These are phyloP conservation scores for Brenthis hecate DNA, from an alignment of 2,888 invertebrate species.

Conservation along the genomic window DNA sequence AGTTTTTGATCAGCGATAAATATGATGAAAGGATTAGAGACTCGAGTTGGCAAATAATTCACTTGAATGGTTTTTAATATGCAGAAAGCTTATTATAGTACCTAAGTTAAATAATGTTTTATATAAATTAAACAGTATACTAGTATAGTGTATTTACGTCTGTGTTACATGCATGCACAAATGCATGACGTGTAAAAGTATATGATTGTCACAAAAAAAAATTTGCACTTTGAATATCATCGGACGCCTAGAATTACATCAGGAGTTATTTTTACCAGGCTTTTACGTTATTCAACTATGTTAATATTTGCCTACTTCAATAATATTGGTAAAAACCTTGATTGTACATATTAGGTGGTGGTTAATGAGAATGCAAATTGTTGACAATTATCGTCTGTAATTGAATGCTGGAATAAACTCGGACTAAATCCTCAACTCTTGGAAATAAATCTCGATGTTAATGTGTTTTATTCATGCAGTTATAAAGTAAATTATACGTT, in stretches of 20 bases:
- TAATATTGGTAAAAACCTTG: constrained; percentile 27
- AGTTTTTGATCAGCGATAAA: too few relatives aligned
- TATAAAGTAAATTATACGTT: constrained; percentile 16
- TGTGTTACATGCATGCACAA: background rate
- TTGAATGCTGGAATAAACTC: constrained; percentile 20
- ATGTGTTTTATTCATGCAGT: constrained; percentile 23
- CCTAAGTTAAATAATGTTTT: too few relatives aligned
- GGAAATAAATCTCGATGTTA: constrained; percentile 32
- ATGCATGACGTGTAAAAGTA: constrained; percentile 1
- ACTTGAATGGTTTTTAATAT: too few relatives aligned
- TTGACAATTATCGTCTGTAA: constrained; percentile 24
- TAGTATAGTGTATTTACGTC: too few relatives aligned
- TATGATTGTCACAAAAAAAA: constrained; percentile 9
- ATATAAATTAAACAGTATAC: too few relatives aligned
- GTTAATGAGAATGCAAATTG: constrained; percentile 31
- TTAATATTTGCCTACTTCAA: constrained; percentile 21
- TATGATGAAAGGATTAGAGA: too few relatives aligned
- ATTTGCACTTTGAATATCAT: background rate
- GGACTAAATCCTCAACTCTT: constrained; percentile 25
- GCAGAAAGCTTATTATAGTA: too few relatives aligned
- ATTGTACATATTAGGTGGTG: constrained; percentile 16
- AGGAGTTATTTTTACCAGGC: constrained; percentile 19
- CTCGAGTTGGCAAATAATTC: too few relatives aligned
- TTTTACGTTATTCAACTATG: background rate
- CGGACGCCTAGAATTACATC: constrained; percentile 16